Evolutionary conservation across 2,113 vertebrate genomes (phyloP).

Genomic region (Mus spicilegus): DNA sequence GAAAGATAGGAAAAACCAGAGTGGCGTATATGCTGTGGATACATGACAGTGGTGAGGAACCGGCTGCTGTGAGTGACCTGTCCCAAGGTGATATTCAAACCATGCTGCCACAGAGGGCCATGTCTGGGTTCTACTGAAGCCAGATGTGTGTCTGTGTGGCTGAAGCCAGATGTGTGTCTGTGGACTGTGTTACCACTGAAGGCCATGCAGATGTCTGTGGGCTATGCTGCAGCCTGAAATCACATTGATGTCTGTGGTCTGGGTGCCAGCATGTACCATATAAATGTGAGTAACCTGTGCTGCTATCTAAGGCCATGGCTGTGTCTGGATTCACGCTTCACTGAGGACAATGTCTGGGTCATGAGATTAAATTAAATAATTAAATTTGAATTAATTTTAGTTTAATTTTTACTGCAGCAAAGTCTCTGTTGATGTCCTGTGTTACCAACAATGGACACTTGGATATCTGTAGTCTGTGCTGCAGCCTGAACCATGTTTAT

Average conservation of each 20-base stretch:
- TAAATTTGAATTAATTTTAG: too few species aligned
- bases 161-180: neutral
- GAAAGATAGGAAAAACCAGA: neutral
- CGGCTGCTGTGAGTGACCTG: neutral
- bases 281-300: neutral
- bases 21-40: neutral
- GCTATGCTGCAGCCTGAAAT: neutral
- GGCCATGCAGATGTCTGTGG: neutral
- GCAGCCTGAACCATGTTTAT: neutral
- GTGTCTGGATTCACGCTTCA: neutral
- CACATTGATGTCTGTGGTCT: neutral
- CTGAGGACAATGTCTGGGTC: neutral
- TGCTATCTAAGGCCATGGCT: neutral
- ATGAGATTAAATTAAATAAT: too few species aligned
- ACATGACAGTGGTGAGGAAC: neutral
- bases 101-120: rapidly evolving
- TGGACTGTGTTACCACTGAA: neutral
- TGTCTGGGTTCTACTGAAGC: neutral
- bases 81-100: neutral
- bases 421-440: neutral
- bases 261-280: neutral
- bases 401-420: neutral
- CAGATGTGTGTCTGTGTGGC: neutral
- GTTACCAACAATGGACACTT: neutral
- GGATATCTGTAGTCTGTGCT: neutral